Evolutionary conservation across 2,888 invertebrate species (phyloP).

Genomic region (Halocaridina rubra): DNA sequence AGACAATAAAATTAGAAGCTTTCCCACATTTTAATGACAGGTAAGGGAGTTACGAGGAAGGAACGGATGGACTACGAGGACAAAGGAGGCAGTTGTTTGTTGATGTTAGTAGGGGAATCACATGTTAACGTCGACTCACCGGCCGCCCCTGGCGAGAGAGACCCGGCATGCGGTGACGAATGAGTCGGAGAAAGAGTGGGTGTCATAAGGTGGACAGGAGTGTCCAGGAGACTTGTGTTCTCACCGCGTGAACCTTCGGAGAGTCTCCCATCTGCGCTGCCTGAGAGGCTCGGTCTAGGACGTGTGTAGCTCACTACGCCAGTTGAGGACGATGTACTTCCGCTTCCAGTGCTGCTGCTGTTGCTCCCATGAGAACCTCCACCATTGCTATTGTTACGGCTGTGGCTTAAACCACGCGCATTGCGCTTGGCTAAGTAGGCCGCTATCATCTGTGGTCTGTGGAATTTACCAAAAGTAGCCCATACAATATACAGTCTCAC

Average conservation of each 20-base stretch:
- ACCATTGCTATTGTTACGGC: slow-evolving; percentile 6
- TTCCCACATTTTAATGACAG: neutral
- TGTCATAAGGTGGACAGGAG: slow-evolving; percentile 47
- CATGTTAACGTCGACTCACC: slow-evolving; percentile 49
- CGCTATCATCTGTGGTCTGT: slow-evolving; percentile 47
- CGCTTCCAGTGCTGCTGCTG: neutral
- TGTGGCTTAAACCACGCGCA: slow-evolving; percentile 9
- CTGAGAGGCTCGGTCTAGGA: slow-evolving; percentile 29
- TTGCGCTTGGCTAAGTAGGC: slow-evolving; percentile 45
- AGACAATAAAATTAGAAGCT: no score
- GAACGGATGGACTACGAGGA: neutral
- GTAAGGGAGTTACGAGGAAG: neutral
- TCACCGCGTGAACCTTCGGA: slow-evolving; percentile 49
- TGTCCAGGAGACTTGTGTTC: slow-evolving; percentile 53
- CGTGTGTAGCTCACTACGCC: slow-evolving; percentile 46
- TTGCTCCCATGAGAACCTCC: slow-evolving; percentile 6
- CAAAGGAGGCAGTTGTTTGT: neutral
- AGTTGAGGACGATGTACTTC: neutral
- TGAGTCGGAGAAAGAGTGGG: slow-evolving; percentile 57
- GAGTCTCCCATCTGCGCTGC: slow-evolving; percentile 33
- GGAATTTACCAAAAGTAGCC: no score
- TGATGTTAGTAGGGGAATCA: slow-evolving; percentile 21
- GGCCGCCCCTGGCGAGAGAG: slow-evolving; percentile 51
- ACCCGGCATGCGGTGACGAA: slow-evolving; percentile 47
- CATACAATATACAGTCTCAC: no score